Evolutionary conservation across 2,113 vertebrate species (phyloP).

Genomic region (Peromyscus maniculatus): DNA sequence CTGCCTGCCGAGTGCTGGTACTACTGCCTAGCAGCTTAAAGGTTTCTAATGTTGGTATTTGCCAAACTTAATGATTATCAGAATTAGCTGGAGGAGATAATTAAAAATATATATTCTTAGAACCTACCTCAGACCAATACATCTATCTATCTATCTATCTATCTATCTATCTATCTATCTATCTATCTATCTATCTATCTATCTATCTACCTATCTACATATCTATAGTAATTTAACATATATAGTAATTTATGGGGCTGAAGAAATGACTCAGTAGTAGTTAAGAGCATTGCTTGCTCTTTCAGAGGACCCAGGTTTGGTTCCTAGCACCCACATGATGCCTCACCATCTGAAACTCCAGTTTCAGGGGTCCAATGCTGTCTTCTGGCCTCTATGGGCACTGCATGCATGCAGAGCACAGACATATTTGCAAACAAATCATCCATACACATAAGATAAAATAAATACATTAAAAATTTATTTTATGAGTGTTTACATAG

Average conservation of each 20-base stretch:
- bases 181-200: neutral
- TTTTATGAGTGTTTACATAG: neutral
- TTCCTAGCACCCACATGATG: neutral
- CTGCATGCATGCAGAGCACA: neutral
- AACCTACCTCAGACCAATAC: neutral
- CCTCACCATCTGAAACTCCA: neutral
- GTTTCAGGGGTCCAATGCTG: neutral
- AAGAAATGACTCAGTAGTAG: neutral
- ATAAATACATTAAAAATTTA: neutral
- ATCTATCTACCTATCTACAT: neutral
- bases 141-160: neutral
- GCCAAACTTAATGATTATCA: neutral
- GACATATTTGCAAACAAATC: neutral
- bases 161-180: neutral
- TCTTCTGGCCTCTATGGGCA: neutral
- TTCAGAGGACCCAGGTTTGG: neutral
- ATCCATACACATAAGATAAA: neutral
- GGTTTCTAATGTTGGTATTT: neutral
- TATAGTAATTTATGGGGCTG: neutral
- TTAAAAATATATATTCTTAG: neutral
- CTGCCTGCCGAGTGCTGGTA: no score
- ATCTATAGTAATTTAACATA: neutral
- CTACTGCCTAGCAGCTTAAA: neutral
- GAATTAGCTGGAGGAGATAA: neutral
- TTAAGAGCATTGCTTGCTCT: neutral